These are phyloP conservation scores for Drosophila mojavensis DNA, from an alignment of 1,140 invertebrate genomes.

Conservation along the genomic window DNA sequence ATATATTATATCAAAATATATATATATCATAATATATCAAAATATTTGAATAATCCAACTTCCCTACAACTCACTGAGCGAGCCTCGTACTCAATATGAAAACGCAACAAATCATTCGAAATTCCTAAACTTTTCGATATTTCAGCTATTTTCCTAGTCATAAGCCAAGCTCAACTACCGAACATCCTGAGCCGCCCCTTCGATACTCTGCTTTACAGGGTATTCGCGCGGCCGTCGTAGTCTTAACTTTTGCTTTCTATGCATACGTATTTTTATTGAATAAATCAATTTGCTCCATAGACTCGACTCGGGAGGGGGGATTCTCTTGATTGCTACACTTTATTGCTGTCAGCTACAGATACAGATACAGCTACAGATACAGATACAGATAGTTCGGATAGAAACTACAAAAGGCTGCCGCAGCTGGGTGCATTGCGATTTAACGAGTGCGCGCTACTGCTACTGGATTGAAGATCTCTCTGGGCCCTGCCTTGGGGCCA, in stretches of 20 bases:
- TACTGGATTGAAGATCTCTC: constrained; percentile 1
- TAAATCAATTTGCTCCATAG: constrained; percentile 19
- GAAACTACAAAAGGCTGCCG: constrained; percentile 23
- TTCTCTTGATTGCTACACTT: constrained; percentile 17
- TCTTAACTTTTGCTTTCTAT: constrained; percentile 20
- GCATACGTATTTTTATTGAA: constrained; percentile 12
- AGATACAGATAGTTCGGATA: neutral
- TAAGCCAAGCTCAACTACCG: neutral
- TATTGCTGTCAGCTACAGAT: constrained; percentile 34
- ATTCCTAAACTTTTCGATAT: neutral
- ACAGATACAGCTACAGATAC: neutral
- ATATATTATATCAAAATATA: too few relatives aligned
- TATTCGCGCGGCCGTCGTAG: neutral
- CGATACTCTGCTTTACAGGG: neutral
- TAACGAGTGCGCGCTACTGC: constrained; percentile 34
- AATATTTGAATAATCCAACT: too few relatives aligned
- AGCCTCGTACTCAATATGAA: neutral
- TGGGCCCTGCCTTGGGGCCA: neutral
- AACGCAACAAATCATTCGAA: constrained; percentile 7
- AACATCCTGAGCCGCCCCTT: neutral
- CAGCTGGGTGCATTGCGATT: constrained; percentile 28
- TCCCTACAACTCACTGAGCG: neutral
- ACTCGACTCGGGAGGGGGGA: neutral
- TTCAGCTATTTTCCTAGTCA: neutral
- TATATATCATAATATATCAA: too few relatives aligned